Evolutionary conservation across 2,797 vertebrate species (phyloP), one percentile per base, ranked within the genome.

Genomic region (Propithecus perrieri): DNA sequence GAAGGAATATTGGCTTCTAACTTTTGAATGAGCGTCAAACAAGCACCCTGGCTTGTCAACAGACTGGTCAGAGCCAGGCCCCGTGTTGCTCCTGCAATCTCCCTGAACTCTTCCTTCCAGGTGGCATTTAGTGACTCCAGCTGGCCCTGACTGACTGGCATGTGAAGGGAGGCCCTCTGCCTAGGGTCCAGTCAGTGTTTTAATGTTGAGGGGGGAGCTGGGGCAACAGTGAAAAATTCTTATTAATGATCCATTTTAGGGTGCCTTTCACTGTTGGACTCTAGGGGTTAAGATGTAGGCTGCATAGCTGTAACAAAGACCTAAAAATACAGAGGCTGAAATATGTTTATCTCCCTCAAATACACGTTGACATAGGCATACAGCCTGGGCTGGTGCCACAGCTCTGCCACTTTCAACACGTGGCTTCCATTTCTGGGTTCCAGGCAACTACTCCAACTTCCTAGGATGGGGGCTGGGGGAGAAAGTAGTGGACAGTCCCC

Each of bases 251-350:
- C 18, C 13, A 4, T 14, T 35, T 20, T 46, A 79, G 78, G 30
- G 8, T 0, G 0, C 65, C 13, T 13, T 43, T 28, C 41, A 67
- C 78, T 13, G 0, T 6, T 22, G 18, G 41, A 28, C 43, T 33
- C 1, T 33, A 0, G n/a, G 12, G 28, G 7, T 59, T 78, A 33
- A 41, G 33, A 61, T 28, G 43, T 2, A 74, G 35, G 11, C 76
- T 48, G 43, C 24, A 14, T 14, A 14, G 12, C 86, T 30, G 4
- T 35, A 35, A n/a, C 38, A 63, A 46, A 88, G 53, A 33, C 24
- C 14, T 43, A 13, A 78, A 81, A 43, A 57, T 22, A 57, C 26
- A 67, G 92, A 5, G 48, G 20, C 69, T 69, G 35, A 78, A 78
- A 89, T 67, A 14, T 1, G 1, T 63, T 38, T 75, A 30, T 65